Conservation (phyloP, 2,113 vertebrate species). For the Petaurus breviceps region DNA sequence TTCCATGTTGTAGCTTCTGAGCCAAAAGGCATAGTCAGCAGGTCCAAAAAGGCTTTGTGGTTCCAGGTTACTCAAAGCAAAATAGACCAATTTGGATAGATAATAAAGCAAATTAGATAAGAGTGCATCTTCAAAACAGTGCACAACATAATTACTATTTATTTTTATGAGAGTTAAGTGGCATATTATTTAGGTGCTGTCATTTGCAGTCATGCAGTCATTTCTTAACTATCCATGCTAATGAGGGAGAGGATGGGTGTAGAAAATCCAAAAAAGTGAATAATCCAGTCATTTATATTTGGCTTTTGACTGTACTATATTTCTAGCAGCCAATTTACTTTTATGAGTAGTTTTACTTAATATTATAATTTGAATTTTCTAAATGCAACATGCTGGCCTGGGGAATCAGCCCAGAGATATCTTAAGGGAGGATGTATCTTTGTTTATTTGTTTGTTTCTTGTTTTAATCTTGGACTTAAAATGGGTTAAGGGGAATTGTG, state of each 20-base stretch:
- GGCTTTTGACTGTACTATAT: not conserved
- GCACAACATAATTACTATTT: not conserved
- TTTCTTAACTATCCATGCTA: slow-evolving; percentile 12
- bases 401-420: slow-evolving; percentile 2
- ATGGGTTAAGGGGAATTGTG: not conserved
- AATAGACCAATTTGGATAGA: slow-evolving; percentile 60
- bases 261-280: not conserved
- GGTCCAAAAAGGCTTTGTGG: slow-evolving; percentile 53
- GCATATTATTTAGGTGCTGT: slow-evolving; percentile 23
- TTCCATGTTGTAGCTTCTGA: not conserved
- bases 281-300: not conserved
- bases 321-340: slow-evolving; percentile 8
- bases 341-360: slow-evolving; percentile 23
- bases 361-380: slow-evolving; percentile 24
- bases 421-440: not conserved
- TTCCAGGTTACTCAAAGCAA: slow-evolving; percentile 53
- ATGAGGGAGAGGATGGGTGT: not conserved
- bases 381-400: not conserved
- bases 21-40: slow-evolving; percentile 16
- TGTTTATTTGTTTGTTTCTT: not conserved
- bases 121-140: slow-evolving; percentile 57
- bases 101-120: slow-evolving; percentile 59
- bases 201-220: too few relatives aligned
- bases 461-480: slow-evolving; percentile 26
- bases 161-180: not conserved